Percentiles rank a stretch among this genome's conserved stretches.
Conservation (phyloP, 1,140 invertebrate species). For the Papilio xuthus region DNA sequence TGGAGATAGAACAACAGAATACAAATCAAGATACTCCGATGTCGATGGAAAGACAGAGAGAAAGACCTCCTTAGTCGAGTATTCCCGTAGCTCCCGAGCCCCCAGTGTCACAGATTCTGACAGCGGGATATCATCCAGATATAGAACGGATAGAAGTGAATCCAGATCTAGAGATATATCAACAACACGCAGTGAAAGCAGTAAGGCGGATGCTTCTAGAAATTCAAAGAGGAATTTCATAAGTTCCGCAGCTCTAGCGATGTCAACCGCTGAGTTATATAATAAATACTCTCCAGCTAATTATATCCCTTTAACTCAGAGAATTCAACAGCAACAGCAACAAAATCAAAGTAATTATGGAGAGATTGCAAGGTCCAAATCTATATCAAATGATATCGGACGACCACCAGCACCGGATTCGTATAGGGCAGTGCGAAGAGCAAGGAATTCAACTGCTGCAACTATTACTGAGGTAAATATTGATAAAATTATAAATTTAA, state of each 20-base stretch:
- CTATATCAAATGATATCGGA: conserved; percentile 82
- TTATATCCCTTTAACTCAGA: conserved; percentile 83
- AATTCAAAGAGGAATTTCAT: conserved; percentile 62
- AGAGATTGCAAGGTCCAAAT: conserved; percentile 80
- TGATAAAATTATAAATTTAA: neutral
- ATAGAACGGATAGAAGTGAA: conserved; percentile 70
- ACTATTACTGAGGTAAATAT: conserved; percentile 74
- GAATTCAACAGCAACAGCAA: conserved; percentile 68
- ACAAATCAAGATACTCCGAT: conserved; percentile 69
- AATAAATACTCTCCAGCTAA: conserved; percentile 84
- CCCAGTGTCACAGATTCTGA: conserved; percentile 78
- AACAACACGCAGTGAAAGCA: conserved; percentile 74
- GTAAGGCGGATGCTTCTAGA: conserved; percentile 57
- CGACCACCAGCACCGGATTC: conserved; percentile 67
- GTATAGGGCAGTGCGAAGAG: conserved; percentile 55
- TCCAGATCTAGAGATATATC: conserved; percentile 71
- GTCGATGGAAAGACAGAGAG: conserved; percentile 72
- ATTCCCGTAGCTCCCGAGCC: conserved; percentile 65
- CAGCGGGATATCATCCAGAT: conserved; percentile 70
- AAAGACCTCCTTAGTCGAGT: conserved; percentile 75
- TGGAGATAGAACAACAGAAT: conserved; percentile 78
- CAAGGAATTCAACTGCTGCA: conserved; percentile 62
- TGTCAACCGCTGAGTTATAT: conserved; percentile 83
- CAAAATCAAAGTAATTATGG: conserved; percentile 63
- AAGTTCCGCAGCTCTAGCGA: conserved; percentile 61